A percentile compares a stretch with the other conserved stretches of the same genome.
These are phyloP conservation scores for Monopis laevigella DNA, from an alignment of 2,888 invertebrate species.

Conservation along the genomic window DNA sequence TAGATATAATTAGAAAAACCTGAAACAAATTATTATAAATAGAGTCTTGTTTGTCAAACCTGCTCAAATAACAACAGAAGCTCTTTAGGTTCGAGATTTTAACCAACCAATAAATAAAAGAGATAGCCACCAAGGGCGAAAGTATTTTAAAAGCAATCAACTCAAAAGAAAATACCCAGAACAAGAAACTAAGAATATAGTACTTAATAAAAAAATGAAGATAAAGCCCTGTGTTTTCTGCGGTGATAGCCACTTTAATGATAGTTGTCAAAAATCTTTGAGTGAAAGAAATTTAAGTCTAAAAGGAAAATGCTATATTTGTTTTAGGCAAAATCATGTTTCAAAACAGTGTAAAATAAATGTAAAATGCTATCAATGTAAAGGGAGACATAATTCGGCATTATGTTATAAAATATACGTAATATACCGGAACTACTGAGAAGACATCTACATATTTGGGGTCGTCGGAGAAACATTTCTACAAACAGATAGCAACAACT, in stretches of 20 bases:
- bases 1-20: neutral
- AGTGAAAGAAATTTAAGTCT: neutral
- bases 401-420: slow-evolving; percentile 1
- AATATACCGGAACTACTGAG: neutral
- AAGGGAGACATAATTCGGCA: neutral
- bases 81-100: too few relatives aligned
- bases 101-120: too few relatives aligned
- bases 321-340: neutral
- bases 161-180: neutral
- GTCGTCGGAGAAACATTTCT: too few relatives aligned
- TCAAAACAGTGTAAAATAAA: neutral
- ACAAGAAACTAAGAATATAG: too few relatives aligned
- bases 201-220: neutral
- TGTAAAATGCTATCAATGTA: slow-evolving; percentile 1
- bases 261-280: neutral
- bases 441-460: too few relatives aligned
- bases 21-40: slow-evolving; percentile 2
- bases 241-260: neutral
- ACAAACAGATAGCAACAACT: too few relatives aligned
- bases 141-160: too few relatives aligned
- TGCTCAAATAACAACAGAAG: neutral
- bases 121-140: too few relatives aligned
- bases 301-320: neutral
- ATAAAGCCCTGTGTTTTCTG: slow-evolving; percentile 1
- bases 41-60: neutral